A percentile compares a stretch with the other conserved stretches of the same genome.
Conservation (phyloP, 2,797 vertebrate species). For the Glossophaga mutica region DNA sequence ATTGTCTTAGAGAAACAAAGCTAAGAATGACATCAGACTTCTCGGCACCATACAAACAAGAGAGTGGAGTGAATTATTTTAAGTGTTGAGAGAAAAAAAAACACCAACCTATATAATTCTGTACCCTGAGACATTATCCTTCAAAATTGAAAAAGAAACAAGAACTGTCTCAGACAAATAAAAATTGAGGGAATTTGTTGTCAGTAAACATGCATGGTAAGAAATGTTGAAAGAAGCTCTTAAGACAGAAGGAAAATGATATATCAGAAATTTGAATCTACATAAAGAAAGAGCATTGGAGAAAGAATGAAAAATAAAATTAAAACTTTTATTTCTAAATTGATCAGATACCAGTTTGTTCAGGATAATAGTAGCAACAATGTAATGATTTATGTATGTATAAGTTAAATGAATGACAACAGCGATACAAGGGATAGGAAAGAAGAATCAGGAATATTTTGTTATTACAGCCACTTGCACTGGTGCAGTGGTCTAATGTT, state of each 20-base stretch:
- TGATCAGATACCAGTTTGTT: neutral
- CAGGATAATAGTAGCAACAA: neutral
- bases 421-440: neutral
- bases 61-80: neutral
- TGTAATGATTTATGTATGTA: neutral
- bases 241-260: neutral
- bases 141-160: neutral
- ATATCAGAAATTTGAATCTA: neutral
- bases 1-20: neutral
- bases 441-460: neutral
- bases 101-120: neutral
- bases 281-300: neutral
- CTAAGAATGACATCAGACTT: neutral
- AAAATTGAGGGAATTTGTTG: neutral
- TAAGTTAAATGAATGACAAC: neutral
- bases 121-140: neutral
- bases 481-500: neutral
- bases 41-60: neutral
- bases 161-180: neutral
- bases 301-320: neutral
- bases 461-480: neutral
- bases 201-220: neutral
- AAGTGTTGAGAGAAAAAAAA: neutral
- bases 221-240: neutral
- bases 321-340: constrained; percentile 5